These are phyloP conservation scores for Drosophila miranda DNA, from an alignment of 1,140 invertebrate genomes.

Conservation along the genomic window DNA sequence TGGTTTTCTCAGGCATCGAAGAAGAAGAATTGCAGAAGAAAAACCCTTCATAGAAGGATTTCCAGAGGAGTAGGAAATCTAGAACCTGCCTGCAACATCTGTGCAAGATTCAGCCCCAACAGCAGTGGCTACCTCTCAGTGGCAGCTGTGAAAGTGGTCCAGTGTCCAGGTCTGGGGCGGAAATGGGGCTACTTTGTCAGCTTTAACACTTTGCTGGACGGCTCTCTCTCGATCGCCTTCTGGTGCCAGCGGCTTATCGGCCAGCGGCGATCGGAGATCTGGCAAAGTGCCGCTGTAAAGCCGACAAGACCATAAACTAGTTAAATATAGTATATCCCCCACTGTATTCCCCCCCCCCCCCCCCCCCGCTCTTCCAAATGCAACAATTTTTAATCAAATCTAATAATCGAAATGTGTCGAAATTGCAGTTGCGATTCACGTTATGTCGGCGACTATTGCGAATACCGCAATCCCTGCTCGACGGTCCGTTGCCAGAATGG, in stretches of 20 bases:
- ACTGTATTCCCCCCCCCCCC: too few relatives aligned
- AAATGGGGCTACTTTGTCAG: conserved; percentile 76
- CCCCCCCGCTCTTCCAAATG: neutral
- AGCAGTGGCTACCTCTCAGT: too few relatives aligned
- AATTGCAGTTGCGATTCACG: conserved; percentile 93
- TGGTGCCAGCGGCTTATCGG: conserved; percentile 40
- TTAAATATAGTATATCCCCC: conserved; percentile 10
- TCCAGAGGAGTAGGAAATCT: too few relatives aligned
- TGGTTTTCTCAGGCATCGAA: neutral
- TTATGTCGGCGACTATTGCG: conserved; percentile 97
- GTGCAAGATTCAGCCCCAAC: too few relatives aligned
- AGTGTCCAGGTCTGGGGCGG: conserved; percentile 21
- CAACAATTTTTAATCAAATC: too few relatives aligned
- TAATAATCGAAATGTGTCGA: too few relatives aligned
- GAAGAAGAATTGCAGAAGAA: too few relatives aligned
- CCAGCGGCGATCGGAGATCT: conserved; percentile 47
- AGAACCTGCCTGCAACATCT: too few relatives aligned
- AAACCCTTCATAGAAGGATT: too few relatives aligned
- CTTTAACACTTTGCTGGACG: conserved; percentile 55
- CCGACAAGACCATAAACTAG: conserved; percentile 42
- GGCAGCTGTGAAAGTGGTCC: conserved; percentile 25
- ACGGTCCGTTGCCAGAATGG: conserved; percentile 96
- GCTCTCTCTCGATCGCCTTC: neutral
- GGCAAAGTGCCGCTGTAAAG: conserved; percentile 30
- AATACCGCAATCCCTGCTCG: conserved; percentile 95